A percentile compares a stretch with the other conserved stretches of the same genome.
These are phyloP conservation scores for Valencia hispanica DNA, from an alignment of 2,797 vertebrate species.

Conservation along the genomic window DNA sequence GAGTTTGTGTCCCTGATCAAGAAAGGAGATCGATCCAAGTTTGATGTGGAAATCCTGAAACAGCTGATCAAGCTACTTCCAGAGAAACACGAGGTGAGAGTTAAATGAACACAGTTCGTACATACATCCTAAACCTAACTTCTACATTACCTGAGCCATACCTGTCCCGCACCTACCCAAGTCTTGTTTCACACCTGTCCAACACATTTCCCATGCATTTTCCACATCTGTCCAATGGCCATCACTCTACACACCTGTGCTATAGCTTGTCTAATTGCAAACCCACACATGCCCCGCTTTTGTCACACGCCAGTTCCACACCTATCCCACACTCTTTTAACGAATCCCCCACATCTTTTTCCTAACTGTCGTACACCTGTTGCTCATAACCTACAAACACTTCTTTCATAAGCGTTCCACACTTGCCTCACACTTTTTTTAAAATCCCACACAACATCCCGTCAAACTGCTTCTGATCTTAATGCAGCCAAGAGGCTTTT, in stretches of 20 bases:
- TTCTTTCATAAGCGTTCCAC: no score
- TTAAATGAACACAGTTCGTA: neutral
- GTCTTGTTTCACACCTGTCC: neutral
- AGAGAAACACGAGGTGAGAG: slow-evolving; percentile 88
- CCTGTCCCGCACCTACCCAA: neutral
- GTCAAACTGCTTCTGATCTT: no score
- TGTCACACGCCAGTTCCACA: neutral
- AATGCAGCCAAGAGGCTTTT: no score
- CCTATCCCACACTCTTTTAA: neutral
- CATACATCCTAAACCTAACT: neutral
- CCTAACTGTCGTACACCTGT: no score
- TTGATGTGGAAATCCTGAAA: slow-evolving; percentile 88
- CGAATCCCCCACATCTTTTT: neutral
- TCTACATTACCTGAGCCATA: neutral
- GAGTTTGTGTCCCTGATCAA: slow-evolving; percentile 84
- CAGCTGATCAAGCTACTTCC: slow-evolving; percentile 89
- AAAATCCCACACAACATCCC: no score
- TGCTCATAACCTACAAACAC: no score
- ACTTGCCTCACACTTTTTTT: no score
- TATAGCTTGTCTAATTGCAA: no score
- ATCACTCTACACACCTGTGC: neutral
- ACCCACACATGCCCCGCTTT: neutral
- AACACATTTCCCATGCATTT: neutral
- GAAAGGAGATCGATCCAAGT: slow-evolving; percentile 83
- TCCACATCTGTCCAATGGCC: neutral